A percentile compares a stretch with the other conserved stretches of the same genome.
These are phyloP conservation scores for Melopsittacus undulatus DNA, from an alignment of 2,797 vertebrate species.

Conservation along the genomic window DNA sequence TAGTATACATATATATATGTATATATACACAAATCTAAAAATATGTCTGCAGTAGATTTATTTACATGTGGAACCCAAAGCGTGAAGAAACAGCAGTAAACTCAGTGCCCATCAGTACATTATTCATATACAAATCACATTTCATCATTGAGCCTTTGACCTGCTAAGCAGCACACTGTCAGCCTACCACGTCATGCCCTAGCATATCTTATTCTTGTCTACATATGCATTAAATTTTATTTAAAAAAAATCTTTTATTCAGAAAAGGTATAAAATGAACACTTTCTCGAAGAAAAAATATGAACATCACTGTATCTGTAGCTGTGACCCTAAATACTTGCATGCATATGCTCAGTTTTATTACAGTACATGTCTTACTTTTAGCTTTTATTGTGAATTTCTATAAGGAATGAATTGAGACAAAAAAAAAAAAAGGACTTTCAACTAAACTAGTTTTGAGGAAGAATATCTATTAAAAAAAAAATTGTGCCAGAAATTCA, in stretches of 20 bases:
- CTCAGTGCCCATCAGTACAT: not conserved
- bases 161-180: not conserved
- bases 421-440: not conserved
- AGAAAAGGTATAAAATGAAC: not conserved
- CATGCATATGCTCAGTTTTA: not conserved
- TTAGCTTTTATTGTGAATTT: not conserved
- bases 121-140: not conserved
- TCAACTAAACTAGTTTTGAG: not conserved
- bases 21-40: not conserved
- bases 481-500: not conserved
- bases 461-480: not conserved
- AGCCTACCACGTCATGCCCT: not conserved
- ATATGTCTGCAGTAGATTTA: not conserved
- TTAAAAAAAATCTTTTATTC: not conserved
- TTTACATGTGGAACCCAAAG: not conserved
- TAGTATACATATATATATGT: not conserved
- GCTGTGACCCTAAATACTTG: not conserved
- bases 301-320: not conserved
- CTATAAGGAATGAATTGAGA: not conserved
- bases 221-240: not conserved
- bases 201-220: not conserved
- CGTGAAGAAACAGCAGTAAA: not conserved
- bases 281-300: not conserved
- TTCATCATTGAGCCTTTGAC: not conserved
- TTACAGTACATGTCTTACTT: not conserved